Base-by-base conservation (phyloP, 1,140 invertebrate genomes). In the Atta texana region DNA sequence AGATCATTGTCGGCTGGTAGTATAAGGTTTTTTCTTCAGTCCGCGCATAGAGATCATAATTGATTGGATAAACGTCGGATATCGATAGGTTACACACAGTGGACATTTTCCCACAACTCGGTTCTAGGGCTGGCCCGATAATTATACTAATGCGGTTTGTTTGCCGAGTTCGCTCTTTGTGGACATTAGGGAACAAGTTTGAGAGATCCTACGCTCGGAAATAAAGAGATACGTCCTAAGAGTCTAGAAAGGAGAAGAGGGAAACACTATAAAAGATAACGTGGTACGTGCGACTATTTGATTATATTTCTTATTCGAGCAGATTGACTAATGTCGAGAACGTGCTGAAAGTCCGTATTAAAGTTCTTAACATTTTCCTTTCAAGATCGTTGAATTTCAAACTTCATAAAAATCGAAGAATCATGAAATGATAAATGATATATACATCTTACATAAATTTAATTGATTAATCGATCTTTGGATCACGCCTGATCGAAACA, bases 141-240 rank as follows among this genome's bases (percentile, higher is more conserved):
- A 92, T 92, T 92, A 89, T 92, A 88, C 91, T 92, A 92, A 92
- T 86, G 86, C 75, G 76, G 69, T 74, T 82, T 91, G 91, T 92
- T 90, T 91, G 89, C 76, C 64, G 72, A 90, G 80, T 81, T 74
- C 31, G 64, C 63, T 85, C 21, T 39, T 75, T 61, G 72, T 87
- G 80, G 85, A 82, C 78, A 69, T 86, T 74, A 66, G 44, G 21
- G 44, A 34, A 34, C 28, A 39, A 49, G 76, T 90, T 88, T 51
- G 88, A 72, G 34, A 78, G 64, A 88, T 51, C 61, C 28, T 31
- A 49, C 49, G 76, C 39, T 64, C 49, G 21, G 39, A 21, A 66
- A 71, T 61, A 68, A 66, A 77, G 75, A 63, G 57, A 31, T 53
- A 34, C 39, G 21, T n/a, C 34, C 53, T 21, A 63, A 61, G 63